Evolutionary conservation across 37 sponge, comb jelly and placozoan species (phyloP).

Genomic region (Hormiphora californensis): DNA sequence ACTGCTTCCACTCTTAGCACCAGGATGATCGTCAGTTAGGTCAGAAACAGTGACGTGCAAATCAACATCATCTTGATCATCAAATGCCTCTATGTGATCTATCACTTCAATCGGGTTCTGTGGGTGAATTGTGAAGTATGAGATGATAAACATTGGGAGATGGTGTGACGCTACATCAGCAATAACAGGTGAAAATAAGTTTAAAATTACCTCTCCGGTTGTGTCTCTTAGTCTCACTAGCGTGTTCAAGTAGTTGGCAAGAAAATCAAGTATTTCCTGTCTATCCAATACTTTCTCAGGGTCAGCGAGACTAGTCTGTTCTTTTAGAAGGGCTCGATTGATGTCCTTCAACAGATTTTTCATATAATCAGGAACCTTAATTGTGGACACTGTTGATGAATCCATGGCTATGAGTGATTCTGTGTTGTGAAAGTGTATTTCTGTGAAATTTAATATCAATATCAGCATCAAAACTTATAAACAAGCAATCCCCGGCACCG

Average conservation of each 20-base stretch:
- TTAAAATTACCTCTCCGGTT: conserved; percentile 50
- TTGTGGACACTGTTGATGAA: too few relatives aligned
- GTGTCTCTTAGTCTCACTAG: conserved; percentile 13
- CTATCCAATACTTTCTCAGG: not conserved
- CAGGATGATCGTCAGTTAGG: not conserved
- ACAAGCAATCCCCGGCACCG: too few relatives aligned
- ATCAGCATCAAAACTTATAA: too few relatives aligned
- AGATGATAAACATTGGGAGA: not conserved
- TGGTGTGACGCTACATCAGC: too few relatives aligned
- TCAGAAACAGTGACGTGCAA: conserved; percentile 43
- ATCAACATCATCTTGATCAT: conserved; percentile 14
- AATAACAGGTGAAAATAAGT: too few relatives aligned
- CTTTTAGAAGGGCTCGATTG: conserved; percentile 8
- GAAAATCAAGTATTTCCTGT: conserved; percentile 1
- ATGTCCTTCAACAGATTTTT: conserved; percentile 37
- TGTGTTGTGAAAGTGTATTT: too few relatives aligned
- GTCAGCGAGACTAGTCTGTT: not conserved
- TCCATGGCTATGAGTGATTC: too few relatives aligned
- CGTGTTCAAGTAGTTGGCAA: conserved; percentile 16
- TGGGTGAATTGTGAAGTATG: not conserved
- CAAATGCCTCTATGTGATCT: conserved; percentile 23
- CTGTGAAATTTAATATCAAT: too few relatives aligned
- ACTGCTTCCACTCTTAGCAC: not conserved
- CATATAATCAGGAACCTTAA: not conserved
- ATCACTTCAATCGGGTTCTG: conserved; percentile 29